Percentiles rank a stretch among this genome's conserved stretches.
phyloP scores from a whole-genome alignment of 1,140 invertebrate genomes.

The Drosophila bocqueti region DNA sequence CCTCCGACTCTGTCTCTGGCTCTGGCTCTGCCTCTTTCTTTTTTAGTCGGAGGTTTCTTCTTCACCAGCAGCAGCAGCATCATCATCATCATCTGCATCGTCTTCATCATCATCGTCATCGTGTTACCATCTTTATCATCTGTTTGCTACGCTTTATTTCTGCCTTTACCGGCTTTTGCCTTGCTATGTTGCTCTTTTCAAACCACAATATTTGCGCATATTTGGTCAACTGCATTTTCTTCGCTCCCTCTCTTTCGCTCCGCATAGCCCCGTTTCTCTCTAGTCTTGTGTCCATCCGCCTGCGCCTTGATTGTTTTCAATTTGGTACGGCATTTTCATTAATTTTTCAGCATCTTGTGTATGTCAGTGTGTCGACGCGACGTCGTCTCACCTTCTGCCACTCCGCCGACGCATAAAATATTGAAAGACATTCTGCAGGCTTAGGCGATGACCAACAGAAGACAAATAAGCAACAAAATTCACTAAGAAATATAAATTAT shows the following conservation, averaged over 20 bases:
- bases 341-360: slow-evolving; percentile 70
- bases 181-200: slow-evolving; percentile 35
- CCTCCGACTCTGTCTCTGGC: slow-evolving; percentile 27
- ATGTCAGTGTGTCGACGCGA: slow-evolving; percentile 56
- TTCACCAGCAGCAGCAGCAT: slow-evolving; percentile 23
- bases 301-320: slow-evolving; percentile 75
- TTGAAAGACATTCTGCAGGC: slow-evolving; percentile 64
- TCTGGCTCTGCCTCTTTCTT: slow-evolving; percentile 10
- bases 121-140: slow-evolving; percentile 29
- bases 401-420: slow-evolving; percentile 75
- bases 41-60: slow-evolving; percentile 53
- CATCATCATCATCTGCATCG: slow-evolving; percentile 26
- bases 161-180: slow-evolving; percentile 48
- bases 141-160: slow-evolving; percentile 52
- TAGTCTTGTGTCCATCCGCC: slow-evolving; percentile 14
- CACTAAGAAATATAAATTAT: slow-evolving; percentile 13
- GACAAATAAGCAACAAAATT: slow-evolving; percentile 9
- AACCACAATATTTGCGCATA: slow-evolving; percentile 83
- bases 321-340: slow-evolving; percentile 80
- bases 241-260: slow-evolving; percentile 11
- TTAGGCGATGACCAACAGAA: slow-evolving; percentile 49
- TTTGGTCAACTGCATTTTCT: slow-evolving; percentile 80
- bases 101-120: slow-evolving; percentile 34
- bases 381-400: slow-evolving; percentile 42
- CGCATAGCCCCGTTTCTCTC: slow-evolving; percentile 1